Percentiles rank a stretch among this genome's conserved stretches.
phyloP scores from a whole-genome alignment of 1,140 invertebrate species.

The Sarcophaga bullata region DNA sequence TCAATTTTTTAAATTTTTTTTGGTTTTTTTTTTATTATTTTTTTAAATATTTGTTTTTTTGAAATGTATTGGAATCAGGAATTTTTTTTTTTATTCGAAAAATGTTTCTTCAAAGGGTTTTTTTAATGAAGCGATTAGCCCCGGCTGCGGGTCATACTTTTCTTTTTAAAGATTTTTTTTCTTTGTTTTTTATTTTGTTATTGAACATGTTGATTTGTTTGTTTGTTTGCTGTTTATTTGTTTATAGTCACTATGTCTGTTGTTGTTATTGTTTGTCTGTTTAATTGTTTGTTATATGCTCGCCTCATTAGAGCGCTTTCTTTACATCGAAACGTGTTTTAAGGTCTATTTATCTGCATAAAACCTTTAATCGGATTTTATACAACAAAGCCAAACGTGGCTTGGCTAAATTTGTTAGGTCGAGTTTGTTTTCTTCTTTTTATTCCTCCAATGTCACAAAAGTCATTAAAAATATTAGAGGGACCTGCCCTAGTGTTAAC shows the following conservation, averaged over 20 bases:
- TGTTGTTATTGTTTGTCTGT: not conserved
- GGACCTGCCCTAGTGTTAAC: conserved; percentile 15
- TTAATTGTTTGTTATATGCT: not conserved
- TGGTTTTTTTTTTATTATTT: not conserved
- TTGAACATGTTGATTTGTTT: not conserved
- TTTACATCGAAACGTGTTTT: not conserved
- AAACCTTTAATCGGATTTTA: no score
- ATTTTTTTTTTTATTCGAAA: no score
- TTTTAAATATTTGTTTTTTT: not conserved
- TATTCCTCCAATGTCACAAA: not conserved
- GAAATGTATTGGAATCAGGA: not conserved
- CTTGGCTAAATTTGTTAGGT: no score
- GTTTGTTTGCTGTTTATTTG: no score
- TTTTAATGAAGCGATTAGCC: no score
- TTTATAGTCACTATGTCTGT: not conserved
- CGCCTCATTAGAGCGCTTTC: not conserved
- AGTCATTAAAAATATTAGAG: conserved; percentile 19
- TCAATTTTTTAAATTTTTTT: not conserved
- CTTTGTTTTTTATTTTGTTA: not conserved
- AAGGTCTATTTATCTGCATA: no score
- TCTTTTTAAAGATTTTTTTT: no score
- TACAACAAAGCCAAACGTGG: no score
- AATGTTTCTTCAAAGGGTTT: no score
- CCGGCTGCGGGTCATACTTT: no score
- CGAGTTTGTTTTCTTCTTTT: no score